These are phyloP conservation scores for Liasis olivaceus DNA, from an alignment of 2,797 vertebrate species.

Conservation along the genomic window DNA sequence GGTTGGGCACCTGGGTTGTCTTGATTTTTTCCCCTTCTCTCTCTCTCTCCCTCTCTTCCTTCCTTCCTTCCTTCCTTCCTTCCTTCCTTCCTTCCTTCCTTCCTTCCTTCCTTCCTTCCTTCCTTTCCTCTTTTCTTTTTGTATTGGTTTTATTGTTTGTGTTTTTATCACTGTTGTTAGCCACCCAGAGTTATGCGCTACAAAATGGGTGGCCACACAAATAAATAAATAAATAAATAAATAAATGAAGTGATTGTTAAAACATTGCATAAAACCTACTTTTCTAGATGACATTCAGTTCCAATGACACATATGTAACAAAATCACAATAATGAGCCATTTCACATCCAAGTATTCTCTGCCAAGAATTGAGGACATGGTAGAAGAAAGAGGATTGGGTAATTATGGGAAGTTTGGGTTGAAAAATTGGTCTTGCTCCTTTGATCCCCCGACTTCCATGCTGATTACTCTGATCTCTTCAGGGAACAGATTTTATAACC, in stretches of 20 bases:
- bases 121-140: neutral
- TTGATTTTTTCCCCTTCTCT: neutral
- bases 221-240: neutral
- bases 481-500: slow-evolving; percentile 13
- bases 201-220: neutral
- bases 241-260: too few species aligned
- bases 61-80: too few species aligned
- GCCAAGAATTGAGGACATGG: neutral
- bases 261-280: neutral
- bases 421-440: neutral
- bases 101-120: neutral
- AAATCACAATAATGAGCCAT: neutral
- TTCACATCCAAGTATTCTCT: neutral
- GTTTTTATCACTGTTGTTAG: neutral
- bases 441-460: neutral
- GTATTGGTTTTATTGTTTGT: neutral
- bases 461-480: slow-evolving; percentile 14
- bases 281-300: neutral
- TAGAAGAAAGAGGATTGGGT: neutral
- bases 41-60: too few species aligned
- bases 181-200: neutral
- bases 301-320: neutral
- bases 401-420: neutral
- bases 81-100: too few species aligned
- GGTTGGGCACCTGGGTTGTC: neutral